Evolutionary conservation across 1,140 invertebrate species (phyloP), one percentile per base, ranked within the genome.

Genomic region (Ruditapes philippinarum): DNA sequence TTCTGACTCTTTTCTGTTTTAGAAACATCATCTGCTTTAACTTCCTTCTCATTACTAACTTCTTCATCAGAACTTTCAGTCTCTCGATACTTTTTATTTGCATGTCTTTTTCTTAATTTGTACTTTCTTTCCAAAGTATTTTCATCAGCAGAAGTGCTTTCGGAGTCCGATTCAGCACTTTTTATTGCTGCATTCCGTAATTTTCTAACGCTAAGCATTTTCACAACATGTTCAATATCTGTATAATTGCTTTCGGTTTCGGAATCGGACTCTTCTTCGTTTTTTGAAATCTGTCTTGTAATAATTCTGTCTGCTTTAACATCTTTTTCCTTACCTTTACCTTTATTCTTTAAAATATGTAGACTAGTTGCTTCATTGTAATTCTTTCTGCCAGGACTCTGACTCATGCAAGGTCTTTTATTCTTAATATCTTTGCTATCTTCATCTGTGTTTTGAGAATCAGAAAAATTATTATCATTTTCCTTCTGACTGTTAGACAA

Each of bases 231-330:
- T 40, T 84, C 82, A 73, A 65, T 84, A 70, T 84, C 82, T 49
- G 82, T 49, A 36, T 42, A 65, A 84, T 68, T 84, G 68, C 82
- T 74, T 84, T 84, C 82, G 62, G 82, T 84, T 36, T 73, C 82
- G n/a, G 82, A 84, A 84, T 84, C 82, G 65, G 62, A 84, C 62
- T 84, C 60, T 28, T 84, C 68, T 31, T 73, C 65, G 54, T 81
- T 65, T 65, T 81, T 65, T 81, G 54, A 62, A 81, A 22, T 65
- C 40, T 62, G 54, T 81, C 60, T 65, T 42, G 54, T 81, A 12
- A 38, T 57, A 25, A 81, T 42, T 40, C 38, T 62, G 11, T 81
- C 79, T 9, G 1, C 33, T 81, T 49, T 42, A 25, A 40, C 33
- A 62, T 5, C 33, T 62, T 28, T 81, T 22, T 36, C 36, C 12